A percentile compares a stretch with the other conserved stretches of the same genome.
phyloP scores from a whole-genome alignment of 2,113 vertebrate genomes.

The Baryphthengus martii region DNA sequence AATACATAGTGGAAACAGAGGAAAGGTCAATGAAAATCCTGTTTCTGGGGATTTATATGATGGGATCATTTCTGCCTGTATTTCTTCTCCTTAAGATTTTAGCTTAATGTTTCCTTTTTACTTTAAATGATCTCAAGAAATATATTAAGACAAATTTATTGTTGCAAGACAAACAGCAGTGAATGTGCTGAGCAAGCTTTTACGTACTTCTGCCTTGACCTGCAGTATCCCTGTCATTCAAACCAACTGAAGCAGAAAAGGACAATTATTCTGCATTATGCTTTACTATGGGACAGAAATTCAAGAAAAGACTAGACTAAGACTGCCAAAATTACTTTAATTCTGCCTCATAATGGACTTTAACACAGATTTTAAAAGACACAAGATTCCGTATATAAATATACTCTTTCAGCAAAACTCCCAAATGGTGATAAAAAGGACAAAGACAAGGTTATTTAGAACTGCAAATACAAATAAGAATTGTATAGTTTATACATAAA shows the following conservation, averaged over 20 bases:
- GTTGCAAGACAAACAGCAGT: not conserved
- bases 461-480: not conserved
- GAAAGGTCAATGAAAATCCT: not conserved
- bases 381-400: not conserved
- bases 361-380: not conserved
- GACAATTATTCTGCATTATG: not conserved
- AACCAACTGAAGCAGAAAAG: not conserved
- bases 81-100: not conserved
- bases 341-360: not conserved
- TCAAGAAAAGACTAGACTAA: not conserved
- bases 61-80: not conserved
- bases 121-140: not conserved
- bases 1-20: not conserved
- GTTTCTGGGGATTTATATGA: not conserved
- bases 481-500: not conserved
- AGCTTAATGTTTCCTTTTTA: not conserved
- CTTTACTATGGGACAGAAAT: not conserved
- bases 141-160: not conserved
- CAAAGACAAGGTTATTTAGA: not conserved
- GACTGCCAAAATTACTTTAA: not conserved
- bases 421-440: not conserved
- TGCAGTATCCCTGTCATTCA: not conserved
- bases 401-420: not conserved
- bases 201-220: not conserved
- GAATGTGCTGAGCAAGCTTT: constrained; percentile 5